phyloP scores from a whole-genome alignment of 35 echinoderm and acorn worm species.

The Heliocidaris erythrogramma region DNA sequence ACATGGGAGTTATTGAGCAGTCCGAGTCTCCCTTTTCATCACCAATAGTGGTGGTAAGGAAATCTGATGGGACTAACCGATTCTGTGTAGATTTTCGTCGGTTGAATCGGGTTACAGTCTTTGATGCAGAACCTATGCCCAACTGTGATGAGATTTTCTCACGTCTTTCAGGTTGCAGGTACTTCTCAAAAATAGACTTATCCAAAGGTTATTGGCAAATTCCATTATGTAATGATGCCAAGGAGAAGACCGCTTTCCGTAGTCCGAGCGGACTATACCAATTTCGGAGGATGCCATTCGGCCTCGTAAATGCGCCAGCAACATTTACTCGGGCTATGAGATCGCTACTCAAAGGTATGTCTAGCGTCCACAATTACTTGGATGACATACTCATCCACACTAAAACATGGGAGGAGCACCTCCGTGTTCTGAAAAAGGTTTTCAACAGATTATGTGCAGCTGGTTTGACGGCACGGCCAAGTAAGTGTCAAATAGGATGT shows the following conservation, averaged over 20 bases:
- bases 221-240: slow-evolving; percentile 3
- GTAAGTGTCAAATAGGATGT: slow-evolving; percentile 56
- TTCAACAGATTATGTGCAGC: slow-evolving; percentile 24
- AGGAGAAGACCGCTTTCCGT: slow-evolving; percentile 65
- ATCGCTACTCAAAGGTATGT: slow-evolving; percentile 36
- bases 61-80: slow-evolving; percentile 58
- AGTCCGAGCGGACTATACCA: slow-evolving; percentile 55
- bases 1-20: slow-evolving; percentile 57
- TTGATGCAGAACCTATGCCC: slow-evolving; percentile 76
- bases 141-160: slow-evolving; percentile 46
- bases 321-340: slow-evolving; percentile 60
- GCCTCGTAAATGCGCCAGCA: slow-evolving; percentile 62
- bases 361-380: slow-evolving; percentile 54
- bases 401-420: slow-evolving; percentile 51
- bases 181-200: slow-evolving; percentile 66
- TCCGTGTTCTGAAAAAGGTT: slow-evolving; percentile 27
- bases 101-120: slow-evolving; percentile 67
- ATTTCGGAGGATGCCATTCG: slow-evolving; percentile 65
- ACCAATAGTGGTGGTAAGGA: slow-evolving; percentile 62
- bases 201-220: slow-evolving; percentile 82
- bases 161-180: slow-evolving; percentile 46
- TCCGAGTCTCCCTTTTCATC: slow-evolving; percentile 56
- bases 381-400: slow-evolving; percentile 75
- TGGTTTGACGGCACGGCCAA: slow-evolving; percentile 50
- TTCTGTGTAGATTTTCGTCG: too few relatives aligned